phyloP scores from a whole-genome alignment of 1,140 invertebrate species.

The Philotrypesis tridentata region DNA sequence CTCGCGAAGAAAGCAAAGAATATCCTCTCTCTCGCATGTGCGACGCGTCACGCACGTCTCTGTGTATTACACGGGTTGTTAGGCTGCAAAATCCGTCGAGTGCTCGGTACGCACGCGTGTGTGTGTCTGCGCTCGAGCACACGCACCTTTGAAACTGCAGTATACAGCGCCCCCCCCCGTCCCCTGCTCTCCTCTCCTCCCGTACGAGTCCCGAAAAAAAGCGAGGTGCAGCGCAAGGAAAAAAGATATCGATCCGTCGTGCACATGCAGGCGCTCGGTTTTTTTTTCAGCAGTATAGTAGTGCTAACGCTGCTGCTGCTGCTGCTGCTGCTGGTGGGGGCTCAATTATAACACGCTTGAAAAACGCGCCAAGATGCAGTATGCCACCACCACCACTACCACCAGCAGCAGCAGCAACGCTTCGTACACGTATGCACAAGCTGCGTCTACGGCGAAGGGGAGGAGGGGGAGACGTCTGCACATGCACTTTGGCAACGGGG shows the following conservation, averaged over 20 bases:
- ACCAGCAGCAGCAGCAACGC: no score
- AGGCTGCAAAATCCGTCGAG: constrained; percentile 16
- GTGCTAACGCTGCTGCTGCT: not conserved
- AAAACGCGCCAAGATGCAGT: constrained; percentile 59
- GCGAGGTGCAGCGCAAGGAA: not conserved
- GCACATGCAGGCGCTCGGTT: not conserved
- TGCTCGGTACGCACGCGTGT: not conserved
- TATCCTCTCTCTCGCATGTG: not conserved
- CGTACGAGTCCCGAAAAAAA: constrained; percentile 63
- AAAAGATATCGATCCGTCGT: constrained; percentile 66
- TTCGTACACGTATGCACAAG: constrained; percentile 13
- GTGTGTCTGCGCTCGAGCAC: not conserved
- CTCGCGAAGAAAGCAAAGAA: not conserved
- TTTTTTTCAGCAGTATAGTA: constrained; percentile 4
- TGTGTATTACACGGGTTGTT: constrained; percentile 16
- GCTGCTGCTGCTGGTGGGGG: constrained; percentile 45
- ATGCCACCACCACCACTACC: no score
- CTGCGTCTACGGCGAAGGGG: constrained; percentile 9
- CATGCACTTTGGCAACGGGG: constrained; percentile 40
- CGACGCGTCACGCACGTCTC: not conserved
- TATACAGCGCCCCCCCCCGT: not conserved
- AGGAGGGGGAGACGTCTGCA: constrained; percentile 35
- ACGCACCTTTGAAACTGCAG: constrained; percentile 8
- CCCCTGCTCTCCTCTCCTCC: no score
- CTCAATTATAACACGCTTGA: constrained; percentile 70